phyloP scores from a whole-genome alignment of 2,797 vertebrate species.

The Sardinella longiceps region DNA sequence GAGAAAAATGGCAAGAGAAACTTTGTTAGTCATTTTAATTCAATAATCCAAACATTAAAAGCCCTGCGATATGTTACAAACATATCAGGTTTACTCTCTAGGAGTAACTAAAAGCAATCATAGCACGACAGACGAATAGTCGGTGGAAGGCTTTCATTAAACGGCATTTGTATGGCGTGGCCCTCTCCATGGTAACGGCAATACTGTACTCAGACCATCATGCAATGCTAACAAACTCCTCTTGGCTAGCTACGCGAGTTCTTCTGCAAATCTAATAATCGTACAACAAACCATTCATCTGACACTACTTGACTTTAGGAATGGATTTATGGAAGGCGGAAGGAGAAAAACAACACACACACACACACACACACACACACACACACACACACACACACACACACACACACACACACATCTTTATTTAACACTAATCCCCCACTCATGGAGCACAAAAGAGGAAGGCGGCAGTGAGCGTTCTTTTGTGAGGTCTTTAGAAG shows the following conservation, averaged over 20 bases:
- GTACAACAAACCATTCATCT: background rate
- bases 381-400: no score
- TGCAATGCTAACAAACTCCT: background rate
- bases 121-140: background rate
- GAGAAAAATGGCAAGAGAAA: slow-evolving; percentile 15
- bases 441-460: background rate
- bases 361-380: background rate
- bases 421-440: background rate
- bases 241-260: background rate
- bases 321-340: background rate
- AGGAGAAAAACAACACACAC: background rate
- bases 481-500: background rate
- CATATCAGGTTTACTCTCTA: background rate
- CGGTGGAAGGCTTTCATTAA: background rate
- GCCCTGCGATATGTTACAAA: background rate
- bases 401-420: background rate
- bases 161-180: background rate
- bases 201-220: background rate
- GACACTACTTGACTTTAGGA: background rate
- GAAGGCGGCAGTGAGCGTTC: background rate
- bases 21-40: background rate
- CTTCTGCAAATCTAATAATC: background rate
- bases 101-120: background rate
- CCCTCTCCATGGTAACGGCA: background rate
- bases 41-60: background rate